Percentiles rank a stretch among this genome's conserved stretches.
These are phyloP conservation scores for Diadegma fenestrale DNA, from an alignment of 2,888 invertebrate genomes.

Conservation along the genomic window DNA sequence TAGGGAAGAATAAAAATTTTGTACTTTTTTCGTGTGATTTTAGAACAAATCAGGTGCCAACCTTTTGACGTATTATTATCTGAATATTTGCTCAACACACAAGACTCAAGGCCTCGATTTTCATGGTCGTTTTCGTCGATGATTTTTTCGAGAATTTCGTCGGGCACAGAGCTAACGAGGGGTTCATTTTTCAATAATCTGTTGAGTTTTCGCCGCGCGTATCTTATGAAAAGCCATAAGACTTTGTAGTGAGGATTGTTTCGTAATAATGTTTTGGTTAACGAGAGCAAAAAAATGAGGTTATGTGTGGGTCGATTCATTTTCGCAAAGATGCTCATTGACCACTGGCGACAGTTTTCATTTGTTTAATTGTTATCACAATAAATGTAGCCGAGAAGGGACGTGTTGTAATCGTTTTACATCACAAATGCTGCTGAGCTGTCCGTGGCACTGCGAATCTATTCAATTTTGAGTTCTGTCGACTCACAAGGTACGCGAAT, in stretches of 20 bases:
- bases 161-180: slow-evolving; percentile 70
- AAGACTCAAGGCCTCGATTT: slow-evolving; percentile 75
- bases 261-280: slow-evolving; percentile 68
- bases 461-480: neutral
- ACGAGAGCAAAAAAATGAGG: slow-evolving; percentile 42
- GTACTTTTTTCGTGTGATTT: slow-evolving; percentile 74
- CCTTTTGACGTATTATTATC: slow-evolving; percentile 65
- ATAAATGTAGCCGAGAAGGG: neutral
- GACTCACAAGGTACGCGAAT: neutral
- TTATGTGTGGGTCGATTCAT: slow-evolving; percentile 25
- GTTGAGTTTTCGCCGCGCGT: slow-evolving; percentile 69
- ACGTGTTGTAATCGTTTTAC: neutral
- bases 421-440: neutral
- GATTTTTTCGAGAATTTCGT: slow-evolving; percentile 69
- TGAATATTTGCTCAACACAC: slow-evolving; percentile 74
- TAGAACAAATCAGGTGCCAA: slow-evolving; percentile 73
- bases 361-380: neutral
- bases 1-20: slow-evolving; percentile 75
- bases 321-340: neutral
- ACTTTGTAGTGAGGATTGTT: slow-evolving; percentile 74
- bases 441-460: neutral
- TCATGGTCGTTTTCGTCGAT: slow-evolving; percentile 47
- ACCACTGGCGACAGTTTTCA: neutral
- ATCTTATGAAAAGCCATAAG: slow-evolving; percentile 74
- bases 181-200: slow-evolving; percentile 68